phyloP scores from a whole-genome alignment of 2,113 vertebrate species.

The Megalops atlanticus region DNA sequence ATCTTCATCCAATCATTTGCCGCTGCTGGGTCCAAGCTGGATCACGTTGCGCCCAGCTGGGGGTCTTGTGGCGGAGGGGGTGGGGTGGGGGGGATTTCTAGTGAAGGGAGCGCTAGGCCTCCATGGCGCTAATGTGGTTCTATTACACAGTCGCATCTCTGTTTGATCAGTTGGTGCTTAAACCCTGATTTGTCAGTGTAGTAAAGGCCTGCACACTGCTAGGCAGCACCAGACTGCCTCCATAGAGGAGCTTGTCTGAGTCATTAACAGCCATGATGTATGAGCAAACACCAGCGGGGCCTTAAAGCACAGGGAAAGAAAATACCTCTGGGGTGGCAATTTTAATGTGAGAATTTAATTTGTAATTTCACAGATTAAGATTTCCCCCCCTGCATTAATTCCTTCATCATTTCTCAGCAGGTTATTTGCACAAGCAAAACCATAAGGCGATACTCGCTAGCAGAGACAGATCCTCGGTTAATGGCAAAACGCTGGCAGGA shows the following conservation, averaged over 20 bases:
- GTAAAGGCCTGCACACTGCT: slow-evolving; percentile 82
- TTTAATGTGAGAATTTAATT: slow-evolving; percentile 93
- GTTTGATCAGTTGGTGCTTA: slow-evolving; percentile 79
- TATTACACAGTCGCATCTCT: slow-evolving; percentile 82
- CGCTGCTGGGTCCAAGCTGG: slow-evolving; percentile 67
- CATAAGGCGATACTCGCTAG: slow-evolving; percentile 83
- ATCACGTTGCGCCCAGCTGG: slow-evolving; percentile 61
- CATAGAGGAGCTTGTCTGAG: slow-evolving; percentile 75
- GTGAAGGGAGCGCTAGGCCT: slow-evolving; percentile 60
- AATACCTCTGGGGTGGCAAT: slow-evolving; percentile 88
- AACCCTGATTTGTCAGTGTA: slow-evolving; percentile 76
- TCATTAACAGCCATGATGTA: slow-evolving; percentile 84
- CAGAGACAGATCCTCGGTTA: slow-evolving; percentile 82
- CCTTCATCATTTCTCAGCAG: slow-evolving; percentile 90
- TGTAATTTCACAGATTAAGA: slow-evolving; percentile 93
- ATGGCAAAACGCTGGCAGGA: slow-evolving; percentile 79
- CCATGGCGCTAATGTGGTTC: slow-evolving; percentile 77
- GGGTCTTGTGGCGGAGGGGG: no score
- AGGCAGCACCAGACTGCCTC: slow-evolving; percentile 75
- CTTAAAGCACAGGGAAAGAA: slow-evolving; percentile 75
- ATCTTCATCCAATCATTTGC: slow-evolving; percentile 72
- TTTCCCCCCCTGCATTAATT: slow-evolving; percentile 86
- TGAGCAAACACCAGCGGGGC: slow-evolving; percentile 84
- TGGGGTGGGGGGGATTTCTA: slow-evolving; percentile 61
- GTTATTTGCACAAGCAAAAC: slow-evolving; percentile 84